Conservation (phyloP, 2,888 invertebrate species). For the Platycnemis pennipes region DNA sequence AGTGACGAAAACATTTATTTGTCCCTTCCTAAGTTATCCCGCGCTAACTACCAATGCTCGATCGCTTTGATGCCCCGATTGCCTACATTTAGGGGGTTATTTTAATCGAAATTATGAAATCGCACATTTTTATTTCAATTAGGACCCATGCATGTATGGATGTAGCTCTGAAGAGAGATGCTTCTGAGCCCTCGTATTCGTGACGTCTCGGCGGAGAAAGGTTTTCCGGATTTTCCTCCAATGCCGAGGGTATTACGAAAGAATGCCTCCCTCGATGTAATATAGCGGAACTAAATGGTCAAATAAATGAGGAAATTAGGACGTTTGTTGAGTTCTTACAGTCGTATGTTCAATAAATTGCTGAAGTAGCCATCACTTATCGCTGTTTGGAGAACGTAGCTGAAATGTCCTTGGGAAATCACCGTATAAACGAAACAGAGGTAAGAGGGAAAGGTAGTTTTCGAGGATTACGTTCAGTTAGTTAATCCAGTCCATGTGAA, state of each 20-base stretch:
- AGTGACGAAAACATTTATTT: neutral
- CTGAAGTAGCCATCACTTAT: no score
- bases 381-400: no score
- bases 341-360: no score
- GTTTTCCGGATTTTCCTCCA: neutral
- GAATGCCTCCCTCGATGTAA: neutral
- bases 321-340: no score
- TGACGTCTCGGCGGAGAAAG: neutral
- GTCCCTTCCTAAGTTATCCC: neutral
- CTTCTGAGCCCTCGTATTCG: neutral
- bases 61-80: neutral
- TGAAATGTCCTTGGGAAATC: no score
- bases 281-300: neutral
- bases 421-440: no score
- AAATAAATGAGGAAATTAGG: neutral
- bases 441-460: no score
- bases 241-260: neutral
- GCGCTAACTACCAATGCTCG: neutral
- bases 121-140: neutral
- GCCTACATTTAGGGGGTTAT: neutral
- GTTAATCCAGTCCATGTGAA: no score
- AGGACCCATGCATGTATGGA: neutral
- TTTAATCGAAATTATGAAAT: neutral
- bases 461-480: no score
- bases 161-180: neutral